phyloP scores from a whole-genome alignment of 2,113 vertebrate genomes.

The Eubucco bourcierii region DNA sequence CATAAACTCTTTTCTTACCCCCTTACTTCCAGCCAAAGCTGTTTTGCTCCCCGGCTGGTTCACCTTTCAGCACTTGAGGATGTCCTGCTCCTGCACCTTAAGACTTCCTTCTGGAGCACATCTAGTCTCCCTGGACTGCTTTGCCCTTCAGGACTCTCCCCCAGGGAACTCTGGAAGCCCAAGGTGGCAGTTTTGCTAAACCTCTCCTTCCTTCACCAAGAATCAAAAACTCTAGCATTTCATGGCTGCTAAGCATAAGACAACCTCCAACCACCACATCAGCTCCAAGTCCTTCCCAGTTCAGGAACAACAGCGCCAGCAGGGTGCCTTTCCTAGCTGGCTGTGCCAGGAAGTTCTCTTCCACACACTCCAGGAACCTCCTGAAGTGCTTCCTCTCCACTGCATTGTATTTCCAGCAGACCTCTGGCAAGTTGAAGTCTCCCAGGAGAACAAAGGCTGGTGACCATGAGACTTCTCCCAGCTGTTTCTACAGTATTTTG shows the following conservation, averaged over 20 bases:
- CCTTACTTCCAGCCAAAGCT: no score
- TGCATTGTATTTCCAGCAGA: background rate
- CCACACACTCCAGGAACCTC: background rate
- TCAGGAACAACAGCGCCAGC: background rate
- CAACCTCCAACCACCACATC: background rate
- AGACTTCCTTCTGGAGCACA: background rate
- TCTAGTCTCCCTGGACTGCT: background rate
- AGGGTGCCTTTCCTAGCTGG: background rate
- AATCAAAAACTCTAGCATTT: background rate
- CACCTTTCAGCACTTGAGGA: no score
- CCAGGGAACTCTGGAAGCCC: background rate
- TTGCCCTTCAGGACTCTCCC: background rate
- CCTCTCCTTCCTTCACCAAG: background rate
- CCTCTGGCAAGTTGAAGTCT: background rate
- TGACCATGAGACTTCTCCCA: background rate
- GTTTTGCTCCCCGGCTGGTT: no score
- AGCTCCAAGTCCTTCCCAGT: background rate
- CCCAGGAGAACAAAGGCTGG: background rate
- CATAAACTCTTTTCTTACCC: no score
- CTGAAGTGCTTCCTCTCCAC: background rate
- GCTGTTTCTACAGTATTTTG: background rate
- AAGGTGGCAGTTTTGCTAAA: background rate
- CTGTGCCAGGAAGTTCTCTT: background rate
- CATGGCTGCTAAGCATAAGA: background rate
- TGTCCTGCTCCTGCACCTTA: background rate